These are phyloP conservation scores for Alouatta palliata DNA, from an alignment of 2,113 vertebrate genomes.

Conservation along the genomic window DNA sequence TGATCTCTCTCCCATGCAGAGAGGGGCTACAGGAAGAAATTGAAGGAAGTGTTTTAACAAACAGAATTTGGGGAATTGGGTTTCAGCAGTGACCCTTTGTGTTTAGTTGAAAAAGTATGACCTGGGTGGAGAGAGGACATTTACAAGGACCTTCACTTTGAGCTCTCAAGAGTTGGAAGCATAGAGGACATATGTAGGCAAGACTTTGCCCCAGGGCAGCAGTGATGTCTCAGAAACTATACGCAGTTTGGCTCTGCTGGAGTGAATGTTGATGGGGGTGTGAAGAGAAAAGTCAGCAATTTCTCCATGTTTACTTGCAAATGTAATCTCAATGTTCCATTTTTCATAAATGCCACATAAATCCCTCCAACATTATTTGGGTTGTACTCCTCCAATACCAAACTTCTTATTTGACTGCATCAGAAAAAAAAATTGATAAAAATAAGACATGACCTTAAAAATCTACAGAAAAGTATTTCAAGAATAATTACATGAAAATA, in stretches of 20 bases:
- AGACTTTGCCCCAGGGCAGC: not conserved
- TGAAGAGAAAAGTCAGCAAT: not conserved
- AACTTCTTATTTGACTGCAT: not conserved
- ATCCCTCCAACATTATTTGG: not conserved
- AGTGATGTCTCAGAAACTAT: not conserved
- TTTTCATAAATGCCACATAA: not conserved
- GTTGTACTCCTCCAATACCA: not conserved
- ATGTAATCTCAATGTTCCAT: too few species aligned
- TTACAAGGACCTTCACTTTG: not conserved
- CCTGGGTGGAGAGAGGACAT: not conserved
- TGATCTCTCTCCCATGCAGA: not conserved
- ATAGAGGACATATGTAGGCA: not conserved
- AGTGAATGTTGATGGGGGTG: not conserved
- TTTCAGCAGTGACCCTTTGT: not conserved
- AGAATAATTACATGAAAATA: not conserved
- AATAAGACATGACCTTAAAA: not conserved
- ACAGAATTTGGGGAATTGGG: not conserved
- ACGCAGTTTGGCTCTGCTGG: too few species aligned
- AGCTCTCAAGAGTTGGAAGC: not conserved
- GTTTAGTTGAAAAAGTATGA: not conserved
- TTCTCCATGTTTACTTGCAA: not conserved
- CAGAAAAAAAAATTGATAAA: not conserved
- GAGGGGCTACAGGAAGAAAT: not conserved
- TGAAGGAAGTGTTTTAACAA: not conserved
- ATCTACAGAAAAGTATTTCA: not conserved